Conservation (phyloP, 2,888 invertebrate species). For the Drosophila limbata region DNA sequence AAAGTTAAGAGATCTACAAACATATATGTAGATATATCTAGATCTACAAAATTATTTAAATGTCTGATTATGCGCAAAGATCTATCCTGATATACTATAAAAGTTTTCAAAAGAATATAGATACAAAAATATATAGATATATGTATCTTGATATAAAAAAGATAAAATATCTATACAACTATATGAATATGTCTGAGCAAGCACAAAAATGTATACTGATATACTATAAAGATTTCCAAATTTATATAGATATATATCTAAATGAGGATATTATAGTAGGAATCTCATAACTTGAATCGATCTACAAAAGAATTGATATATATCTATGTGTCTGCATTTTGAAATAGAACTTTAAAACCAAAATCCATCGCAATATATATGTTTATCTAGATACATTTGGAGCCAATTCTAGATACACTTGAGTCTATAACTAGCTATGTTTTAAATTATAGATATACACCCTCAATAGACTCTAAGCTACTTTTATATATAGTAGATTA, state of each 20-base stretch:
- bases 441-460: neutral
- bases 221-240: neutral
- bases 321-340: no score
- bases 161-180: neutral
- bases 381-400: neutral
- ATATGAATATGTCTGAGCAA: neutral
- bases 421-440: neutral
- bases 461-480: conserved; percentile 10
- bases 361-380: no score
- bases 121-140: neutral
- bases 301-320: no score
- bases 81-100: no score
- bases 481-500: conserved; percentile 13
- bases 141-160: neutral
- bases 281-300: no score
- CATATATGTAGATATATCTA: no score
- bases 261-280: neutral
- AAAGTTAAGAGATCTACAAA: no score
- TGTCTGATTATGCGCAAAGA: no score
- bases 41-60: no score
- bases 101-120: neutral
- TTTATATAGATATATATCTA: neutral
- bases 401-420: neutral
- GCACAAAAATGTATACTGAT: neutral
- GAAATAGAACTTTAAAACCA: no score